phyloP scores from a whole-genome alignment of 2,888 invertebrate species.

The Diarsia rubi region DNA sequence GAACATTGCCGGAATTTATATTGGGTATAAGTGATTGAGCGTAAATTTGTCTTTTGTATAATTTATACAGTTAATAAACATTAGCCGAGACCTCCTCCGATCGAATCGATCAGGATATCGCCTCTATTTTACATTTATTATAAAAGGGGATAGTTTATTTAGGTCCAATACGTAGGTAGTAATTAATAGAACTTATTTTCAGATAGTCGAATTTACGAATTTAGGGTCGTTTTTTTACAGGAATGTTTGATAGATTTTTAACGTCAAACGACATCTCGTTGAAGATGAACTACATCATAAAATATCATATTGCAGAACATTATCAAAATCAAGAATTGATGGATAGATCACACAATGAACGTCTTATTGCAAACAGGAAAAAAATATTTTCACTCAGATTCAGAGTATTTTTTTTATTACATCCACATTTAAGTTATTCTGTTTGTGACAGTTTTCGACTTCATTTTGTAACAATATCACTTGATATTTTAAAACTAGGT shows the following conservation, averaged over 20 bases:
- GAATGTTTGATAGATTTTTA: background rate
- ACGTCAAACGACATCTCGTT: background rate
- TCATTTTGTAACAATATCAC: background rate
- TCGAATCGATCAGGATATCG: constrained; percentile 73
- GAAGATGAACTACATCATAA: background rate
- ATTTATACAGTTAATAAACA: constrained; percentile 87
- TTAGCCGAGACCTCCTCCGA: constrained; percentile 74
- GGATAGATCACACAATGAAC: background rate
- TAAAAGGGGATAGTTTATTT: constrained; percentile 44
- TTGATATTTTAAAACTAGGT: background rate
- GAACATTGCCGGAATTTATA: constrained; percentile 87
- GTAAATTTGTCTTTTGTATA: constrained; percentile 81
- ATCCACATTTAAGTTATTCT: background rate
- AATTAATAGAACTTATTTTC: background rate
- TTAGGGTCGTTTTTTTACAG: background rate
- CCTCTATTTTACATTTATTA: constrained; percentile 44
- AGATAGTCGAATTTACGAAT: background rate
- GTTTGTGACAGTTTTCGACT: background rate
- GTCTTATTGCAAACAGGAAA: background rate
- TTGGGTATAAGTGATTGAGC: constrained; percentile 89
- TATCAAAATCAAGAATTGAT: background rate
- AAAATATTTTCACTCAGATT: background rate
- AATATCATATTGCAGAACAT: background rate
- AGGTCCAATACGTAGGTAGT: background rate
- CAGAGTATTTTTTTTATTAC: background rate